Conservation (phyloP, 2,113 vertebrate species). For the Nipponia nippon region DNA sequence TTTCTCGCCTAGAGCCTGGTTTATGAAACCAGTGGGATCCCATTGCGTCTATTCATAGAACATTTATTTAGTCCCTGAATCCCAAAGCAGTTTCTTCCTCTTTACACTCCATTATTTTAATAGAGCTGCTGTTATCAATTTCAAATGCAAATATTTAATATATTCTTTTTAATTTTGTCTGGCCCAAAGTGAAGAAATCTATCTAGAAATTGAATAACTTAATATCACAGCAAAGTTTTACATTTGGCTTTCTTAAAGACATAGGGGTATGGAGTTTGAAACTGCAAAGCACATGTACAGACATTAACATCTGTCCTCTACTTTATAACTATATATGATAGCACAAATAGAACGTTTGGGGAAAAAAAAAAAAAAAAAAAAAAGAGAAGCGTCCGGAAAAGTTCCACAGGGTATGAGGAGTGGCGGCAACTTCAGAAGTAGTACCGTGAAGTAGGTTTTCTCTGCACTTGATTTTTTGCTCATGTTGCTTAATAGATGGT, state of each 20-base stretch:
- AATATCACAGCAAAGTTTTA: background rate
- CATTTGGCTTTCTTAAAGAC: background rate
- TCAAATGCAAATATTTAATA: background rate
- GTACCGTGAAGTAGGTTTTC: background rate
- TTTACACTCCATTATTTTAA: background rate
- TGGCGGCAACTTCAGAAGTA: background rate
- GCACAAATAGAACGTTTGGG: background rate
- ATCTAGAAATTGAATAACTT: background rate
- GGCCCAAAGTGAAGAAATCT: background rate
- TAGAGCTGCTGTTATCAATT: background rate
- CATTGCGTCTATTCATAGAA: background rate
- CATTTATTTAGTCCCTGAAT: background rate
- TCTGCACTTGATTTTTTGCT: background rate
- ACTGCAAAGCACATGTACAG: background rate
- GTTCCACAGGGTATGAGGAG: background rate
- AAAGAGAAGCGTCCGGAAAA: background rate
- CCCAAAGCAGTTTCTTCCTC: background rate
- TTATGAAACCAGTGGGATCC: background rate
- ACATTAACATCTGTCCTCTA: background rate
- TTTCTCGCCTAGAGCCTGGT: background rate
- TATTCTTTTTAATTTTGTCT: background rate
- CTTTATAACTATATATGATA: background rate
- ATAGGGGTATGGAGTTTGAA: background rate
- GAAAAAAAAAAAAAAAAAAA: too few relatives aligned
- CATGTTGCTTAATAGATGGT: background rate